Conservation (phyloP, 2,113 vertebrate species). For the Puffinus mauretanicus region DNA sequence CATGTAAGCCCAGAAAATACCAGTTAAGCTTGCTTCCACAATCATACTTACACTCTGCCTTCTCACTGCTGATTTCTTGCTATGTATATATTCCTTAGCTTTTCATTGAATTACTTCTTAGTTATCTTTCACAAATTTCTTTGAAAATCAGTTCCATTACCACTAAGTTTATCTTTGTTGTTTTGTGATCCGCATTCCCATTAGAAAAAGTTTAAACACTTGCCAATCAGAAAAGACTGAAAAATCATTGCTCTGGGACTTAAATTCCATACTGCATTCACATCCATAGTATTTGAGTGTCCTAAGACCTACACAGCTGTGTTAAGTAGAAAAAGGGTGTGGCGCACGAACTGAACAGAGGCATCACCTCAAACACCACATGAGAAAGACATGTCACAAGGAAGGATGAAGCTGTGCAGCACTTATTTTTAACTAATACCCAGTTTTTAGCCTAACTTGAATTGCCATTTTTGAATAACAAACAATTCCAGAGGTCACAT, state of each 20-base stretch:
- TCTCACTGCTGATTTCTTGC: accelerated
- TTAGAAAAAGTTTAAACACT: background rate
- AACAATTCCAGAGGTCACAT: background rate
- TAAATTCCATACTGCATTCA: background rate
- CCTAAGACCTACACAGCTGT: background rate
- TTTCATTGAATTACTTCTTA: background rate
- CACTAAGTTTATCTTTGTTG: background rate
- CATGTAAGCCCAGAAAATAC: background rate
- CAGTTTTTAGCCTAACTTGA: background rate
- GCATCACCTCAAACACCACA: background rate
- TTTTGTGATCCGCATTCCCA: background rate
- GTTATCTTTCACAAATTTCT: background rate
- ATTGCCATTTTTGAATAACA: background rate
- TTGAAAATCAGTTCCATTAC: background rate
- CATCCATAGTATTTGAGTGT: background rate
- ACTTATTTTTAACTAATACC: background rate
- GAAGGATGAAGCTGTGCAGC: background rate
- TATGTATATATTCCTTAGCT: background rate
- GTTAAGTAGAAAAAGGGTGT: background rate
- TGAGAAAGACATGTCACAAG: background rate
- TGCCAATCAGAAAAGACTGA: background rate
- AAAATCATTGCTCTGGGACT: background rate
- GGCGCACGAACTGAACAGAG: background rate
- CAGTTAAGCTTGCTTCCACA: background rate
- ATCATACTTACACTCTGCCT: background rate